Evolutionary conservation across 2,888 invertebrate species (phyloP), one percentile per base, ranked within the genome.

Genomic region (Andrena marginata): DNA sequence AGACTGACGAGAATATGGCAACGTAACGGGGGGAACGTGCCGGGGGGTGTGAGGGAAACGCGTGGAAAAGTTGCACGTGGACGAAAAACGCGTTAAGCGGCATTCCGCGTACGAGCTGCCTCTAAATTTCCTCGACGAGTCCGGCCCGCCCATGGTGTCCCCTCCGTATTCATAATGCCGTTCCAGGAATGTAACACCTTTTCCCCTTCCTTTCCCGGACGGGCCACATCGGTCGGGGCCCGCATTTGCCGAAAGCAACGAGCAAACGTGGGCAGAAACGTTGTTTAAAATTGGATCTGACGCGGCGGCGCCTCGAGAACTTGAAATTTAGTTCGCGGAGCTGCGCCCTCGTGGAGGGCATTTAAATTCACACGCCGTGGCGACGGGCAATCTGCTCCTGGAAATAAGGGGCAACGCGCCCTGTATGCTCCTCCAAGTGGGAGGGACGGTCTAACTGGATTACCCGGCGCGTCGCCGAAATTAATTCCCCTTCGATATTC

Each of bases 1-100:
- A 85, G 85, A 83, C 76, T 85, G 87, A 90, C 85, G 84, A 84
- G 87, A 86, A 80, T 85, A 86, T 85, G 82, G 85, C 74, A 85
- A 77, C 63, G 74, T 78, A 78, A 63, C 65, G 74, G 71, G 64
- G 64, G 74, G 78, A 69, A 72, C 80, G 82, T 86, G 84, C 69
- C 82, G 59, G 29, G 56, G 54, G 83, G 70, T 48, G 54, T 35
- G 60, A 59, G 60, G 35, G 4, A 76, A 33, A 60, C 56, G 70
- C n/a, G 59, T 20, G 16, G 49, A 51, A 42, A 48, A 29, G 70
- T 49, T 63, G 77, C 65, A 75, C 69, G 76, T 54, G 35, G 60
- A 69, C 56, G 77, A 73, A 75, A 82, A 85, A 86, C 80, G 62
- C 75, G 80, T 71, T 82, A 62, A 82, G 60, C 60, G 71, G 31